Base-by-base conservation (phyloP, 2,113 vertebrate genomes). In the Vireo altiloquus region DNA sequence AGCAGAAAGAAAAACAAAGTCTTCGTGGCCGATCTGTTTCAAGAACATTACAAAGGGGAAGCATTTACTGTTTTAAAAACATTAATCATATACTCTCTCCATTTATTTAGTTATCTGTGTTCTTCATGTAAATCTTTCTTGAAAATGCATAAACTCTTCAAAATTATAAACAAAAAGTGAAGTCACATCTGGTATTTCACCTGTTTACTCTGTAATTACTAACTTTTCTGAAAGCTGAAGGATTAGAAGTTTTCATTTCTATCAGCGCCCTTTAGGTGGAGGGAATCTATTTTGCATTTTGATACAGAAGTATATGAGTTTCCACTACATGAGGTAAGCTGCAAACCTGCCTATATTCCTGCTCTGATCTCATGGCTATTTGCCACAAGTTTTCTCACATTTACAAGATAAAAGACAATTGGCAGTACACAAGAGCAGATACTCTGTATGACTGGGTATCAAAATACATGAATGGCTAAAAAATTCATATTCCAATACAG, bases 61-160 rank as follows among this genome's bases (percentile, higher is more conserved):
- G 90, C 91, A 96, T 97, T 98, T 97, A 96, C 91, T 97, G 87
- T 98, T 97, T 98, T 79, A 91, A 97, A 95, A 98, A 66, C 95
- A 97, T 98, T 95, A 96, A 98, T 97, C 96, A 98, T 92, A 96
- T 83, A 90, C 95, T 96, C 96, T 94, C 94, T 94, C 82, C 78
- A 82, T 97, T 97, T 98, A 98, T 97, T 98, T 97, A 97, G 94
- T 97, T 96, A 96, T 96, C 96, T 87, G 46, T 95, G 87, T 94
- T 96, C 83, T 96, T 95, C 95, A 78, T 91, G 89, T 95, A 97
- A 97, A 93, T 95, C 92, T 96, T 96, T 95, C 92, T 85, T 81
- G 88, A 89, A 97, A 98, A 95, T 71, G 49, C 56, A 28, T 91
- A 97, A 94, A 96, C 93, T 95, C 83, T 94, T 96, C 64, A 96